Percentiles rank a stretch among this genome's conserved stretches.
Conservation (phyloP, 2,888 invertebrate species). For the Ferrisia virgata region DNA sequence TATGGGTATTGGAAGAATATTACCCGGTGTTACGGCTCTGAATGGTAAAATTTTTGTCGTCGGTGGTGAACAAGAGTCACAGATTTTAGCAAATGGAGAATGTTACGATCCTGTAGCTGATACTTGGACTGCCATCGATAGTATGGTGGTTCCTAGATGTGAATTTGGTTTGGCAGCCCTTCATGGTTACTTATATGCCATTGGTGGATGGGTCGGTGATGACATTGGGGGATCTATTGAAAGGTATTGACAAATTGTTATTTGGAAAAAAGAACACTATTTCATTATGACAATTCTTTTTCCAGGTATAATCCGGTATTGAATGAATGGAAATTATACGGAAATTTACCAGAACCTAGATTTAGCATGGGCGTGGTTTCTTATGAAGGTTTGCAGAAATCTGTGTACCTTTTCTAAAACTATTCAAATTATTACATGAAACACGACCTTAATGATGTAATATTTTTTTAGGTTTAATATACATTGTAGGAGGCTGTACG, state of each 20-base stretch:
- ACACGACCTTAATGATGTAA: background rate
- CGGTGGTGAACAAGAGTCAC: slow-evolving; percentile 86
- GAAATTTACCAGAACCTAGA: slow-evolving; percentile 76
- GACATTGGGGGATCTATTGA: slow-evolving; percentile 87
- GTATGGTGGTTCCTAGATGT: slow-evolving; percentile 70
- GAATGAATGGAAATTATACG: slow-evolving; percentile 74
- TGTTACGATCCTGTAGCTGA: slow-evolving; percentile 71
- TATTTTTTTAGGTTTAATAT: slow-evolving; percentile 68
- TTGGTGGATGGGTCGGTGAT: slow-evolving; percentile 91
- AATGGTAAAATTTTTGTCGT: slow-evolving; percentile 85
- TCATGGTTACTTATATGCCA: slow-evolving; percentile 77
- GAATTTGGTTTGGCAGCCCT: slow-evolving; percentile 84
- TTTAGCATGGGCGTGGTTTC: slow-evolving; percentile 90
- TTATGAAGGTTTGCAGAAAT: slow-evolving; percentile 63
- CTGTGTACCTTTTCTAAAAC: background rate
- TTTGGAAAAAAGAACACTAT: background rate
- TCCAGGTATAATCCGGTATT: slow-evolving; percentile 69
- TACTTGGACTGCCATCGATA: slow-evolving; percentile 54
- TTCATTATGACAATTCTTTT: background rate
- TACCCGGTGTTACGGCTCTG: slow-evolving; percentile 80
- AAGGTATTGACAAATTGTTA: no score
- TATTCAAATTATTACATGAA: background rate
- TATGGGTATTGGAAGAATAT: slow-evolving; percentile 79
- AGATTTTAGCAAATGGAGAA: slow-evolving; percentile 84
- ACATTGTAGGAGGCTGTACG: slow-evolving; percentile 87